phyloP scores from a whole-genome alignment of 2,888 invertebrate genomes.

The Sinotaia quadrata region DNA sequence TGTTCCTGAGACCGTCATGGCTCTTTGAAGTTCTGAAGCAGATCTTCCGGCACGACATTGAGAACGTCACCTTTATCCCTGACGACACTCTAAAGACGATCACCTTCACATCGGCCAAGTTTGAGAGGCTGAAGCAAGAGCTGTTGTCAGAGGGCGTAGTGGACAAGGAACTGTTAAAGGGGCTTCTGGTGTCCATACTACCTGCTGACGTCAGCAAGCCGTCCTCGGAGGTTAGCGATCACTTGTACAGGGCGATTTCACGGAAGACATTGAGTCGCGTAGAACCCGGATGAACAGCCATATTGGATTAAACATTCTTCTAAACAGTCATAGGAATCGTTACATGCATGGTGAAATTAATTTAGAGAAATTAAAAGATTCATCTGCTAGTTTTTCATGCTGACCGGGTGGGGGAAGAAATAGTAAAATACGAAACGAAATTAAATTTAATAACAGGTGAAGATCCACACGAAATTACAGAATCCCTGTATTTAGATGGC shows the following conservation, averaged over 20 bases:
- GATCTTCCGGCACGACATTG: constrained; percentile 61
- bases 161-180: constrained; percentile 62
- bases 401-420: too few relatives aligned
- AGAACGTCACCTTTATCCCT: constrained; percentile 46
- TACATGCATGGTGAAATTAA: too few relatives aligned
- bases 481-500: too few relatives aligned
- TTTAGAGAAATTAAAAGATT: too few relatives aligned
- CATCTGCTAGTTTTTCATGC: too few relatives aligned
- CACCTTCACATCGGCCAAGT: constrained; percentile 46
- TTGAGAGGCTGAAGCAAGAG: constrained; percentile 57
- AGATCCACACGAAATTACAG: too few relatives aligned
- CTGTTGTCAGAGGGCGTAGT: constrained; percentile 57
- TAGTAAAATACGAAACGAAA: too few relatives aligned
- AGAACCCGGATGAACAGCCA: too few relatives aligned
- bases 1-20: constrained; percentile 68
- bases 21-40: constrained; percentile 62
- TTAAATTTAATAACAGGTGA: too few relatives aligned
- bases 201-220: constrained; percentile 51
- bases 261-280: too few relatives aligned
- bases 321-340: too few relatives aligned
- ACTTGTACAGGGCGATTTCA: neutral
- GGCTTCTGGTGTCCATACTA: constrained; percentile 52
- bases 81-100: constrained; percentile 53
- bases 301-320: too few relatives aligned
- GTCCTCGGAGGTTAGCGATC: constrained; percentile 15